These are phyloP conservation scores for Momotus momota DNA, from an alignment of 2,797 vertebrate genomes.

Conservation along the genomic window DNA sequence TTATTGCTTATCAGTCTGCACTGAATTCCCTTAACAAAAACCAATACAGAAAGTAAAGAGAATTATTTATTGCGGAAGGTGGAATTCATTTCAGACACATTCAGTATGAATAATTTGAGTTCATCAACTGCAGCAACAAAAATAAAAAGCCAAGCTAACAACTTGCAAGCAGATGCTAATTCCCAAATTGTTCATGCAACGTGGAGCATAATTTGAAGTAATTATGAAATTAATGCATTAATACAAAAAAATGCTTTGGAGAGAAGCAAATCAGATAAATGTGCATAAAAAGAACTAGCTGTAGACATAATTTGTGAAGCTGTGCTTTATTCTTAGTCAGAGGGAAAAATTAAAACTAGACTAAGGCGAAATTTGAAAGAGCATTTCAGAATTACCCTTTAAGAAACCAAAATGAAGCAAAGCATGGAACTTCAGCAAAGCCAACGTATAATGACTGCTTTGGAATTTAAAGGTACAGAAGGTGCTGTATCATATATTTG, in stretches of 20 bases:
- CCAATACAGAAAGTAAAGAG: background rate
- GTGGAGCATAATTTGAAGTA: conserved; percentile 54
- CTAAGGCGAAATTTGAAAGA: conserved; percentile 8
- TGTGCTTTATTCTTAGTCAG: conserved; percentile 31
- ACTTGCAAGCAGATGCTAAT: conserved; percentile 63
- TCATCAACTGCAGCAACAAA: conserved; percentile 42
- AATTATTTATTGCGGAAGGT: conserved; percentile 29
- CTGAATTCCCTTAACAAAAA: conserved; percentile 17
- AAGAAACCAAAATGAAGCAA: background rate
- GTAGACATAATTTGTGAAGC: conserved; percentile 39
- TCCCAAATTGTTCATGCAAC: conserved; percentile 62
- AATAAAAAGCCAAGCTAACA: conserved; percentile 48
- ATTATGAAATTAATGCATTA: conserved; percentile 68
- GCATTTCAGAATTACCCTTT: background rate
- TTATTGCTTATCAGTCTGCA: background rate
- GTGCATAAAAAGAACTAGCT: conserved; percentile 38
- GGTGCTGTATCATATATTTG: background rate
- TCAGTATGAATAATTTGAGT: conserved; percentile 34
- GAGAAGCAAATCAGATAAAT: conserved; percentile 65
- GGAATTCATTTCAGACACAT: background rate
- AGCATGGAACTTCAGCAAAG: background rate
- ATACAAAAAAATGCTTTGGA: conserved; percentile 51
- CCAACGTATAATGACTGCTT: background rate
- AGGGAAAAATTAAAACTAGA: conserved; percentile 21
- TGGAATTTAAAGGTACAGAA: background rate